Percentiles rank a stretch among this genome's conserved stretches.
Conservation (phyloP, 2,797 vertebrate species). For the Gambusia yucatana region DNA sequence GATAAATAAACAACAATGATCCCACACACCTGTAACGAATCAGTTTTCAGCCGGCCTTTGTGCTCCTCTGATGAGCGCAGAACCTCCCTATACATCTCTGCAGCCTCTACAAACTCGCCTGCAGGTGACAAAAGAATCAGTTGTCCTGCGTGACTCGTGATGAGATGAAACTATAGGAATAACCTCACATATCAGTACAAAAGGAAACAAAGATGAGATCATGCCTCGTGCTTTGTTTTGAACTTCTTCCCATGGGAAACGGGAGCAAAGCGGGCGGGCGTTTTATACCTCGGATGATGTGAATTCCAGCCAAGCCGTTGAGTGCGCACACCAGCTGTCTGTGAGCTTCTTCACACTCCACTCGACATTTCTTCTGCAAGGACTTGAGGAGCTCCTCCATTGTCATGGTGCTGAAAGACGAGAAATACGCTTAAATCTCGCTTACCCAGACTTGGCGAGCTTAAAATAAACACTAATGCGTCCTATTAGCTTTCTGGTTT, state of each 20-base stretch:
- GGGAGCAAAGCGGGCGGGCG: conserved; percentile 3
- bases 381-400: conserved; percentile 98
- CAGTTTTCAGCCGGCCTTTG: conserved; percentile 95
- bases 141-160: conserved; percentile 15
- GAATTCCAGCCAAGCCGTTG: conserved; percentile 96
- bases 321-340: conserved; percentile 96
- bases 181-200: not conserved
- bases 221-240: conserved; percentile 44
- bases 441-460: conserved; percentile 26
- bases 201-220: conserved; percentile 42
- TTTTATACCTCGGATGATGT: conserved; percentile 95
- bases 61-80: conserved; percentile 98
- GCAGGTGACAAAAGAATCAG: conserved; percentile 22
- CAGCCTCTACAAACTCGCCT: conserved; percentile 90
- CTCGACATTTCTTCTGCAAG: conserved; percentile 96
- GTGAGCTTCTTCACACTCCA: conserved; percentile 97
- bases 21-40: conserved; percentile 92
- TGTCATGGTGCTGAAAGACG: conserved; percentile 91
- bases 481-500: conserved; percentile 21
- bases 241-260: conserved; percentile 74
- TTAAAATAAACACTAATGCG: conserved; percentile 57
- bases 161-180: conserved; percentile 31
- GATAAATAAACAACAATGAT: conserved; percentile 3
- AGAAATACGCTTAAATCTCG: conserved; percentile 27
- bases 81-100: conserved; percentile 94